phyloP scores from a whole-genome alignment of 1,140 invertebrate species.

The Brachionus calyciflorus region DNA sequence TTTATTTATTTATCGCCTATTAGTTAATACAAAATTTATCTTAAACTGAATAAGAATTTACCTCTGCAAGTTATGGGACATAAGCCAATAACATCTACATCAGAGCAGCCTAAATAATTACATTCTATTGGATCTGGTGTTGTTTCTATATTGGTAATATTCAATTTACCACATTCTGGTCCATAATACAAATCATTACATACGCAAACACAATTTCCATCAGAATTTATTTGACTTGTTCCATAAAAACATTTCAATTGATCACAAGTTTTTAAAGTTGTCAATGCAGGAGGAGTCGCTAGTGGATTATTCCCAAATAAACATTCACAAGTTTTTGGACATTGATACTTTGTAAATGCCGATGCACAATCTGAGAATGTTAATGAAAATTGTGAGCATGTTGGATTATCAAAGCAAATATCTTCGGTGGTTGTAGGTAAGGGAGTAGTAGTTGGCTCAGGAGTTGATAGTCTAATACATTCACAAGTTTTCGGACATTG shows the following conservation, averaged over 20 bases:
- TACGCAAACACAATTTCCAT: background rate
- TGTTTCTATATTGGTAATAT: background rate
- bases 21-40: background rate
- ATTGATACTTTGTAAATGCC: background rate
- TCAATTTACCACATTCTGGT: background rate
- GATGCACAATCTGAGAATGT: background rate
- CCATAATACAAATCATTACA: conserved; percentile 22
- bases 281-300: too few species aligned
- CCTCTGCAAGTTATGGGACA: conserved; percentile 13
- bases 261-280: background rate
- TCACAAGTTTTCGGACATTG: background rate
- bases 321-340: background rate
- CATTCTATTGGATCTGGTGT: background rate
- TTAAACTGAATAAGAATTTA: background rate
- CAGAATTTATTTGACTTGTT: background rate
- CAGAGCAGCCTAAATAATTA: background rate
- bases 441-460: background rate
- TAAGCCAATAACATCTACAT: background rate
- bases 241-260: background rate
- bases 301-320: too few species aligned
- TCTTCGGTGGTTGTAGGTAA: background rate
- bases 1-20: background rate
- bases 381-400: background rate
- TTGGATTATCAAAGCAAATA: background rate
- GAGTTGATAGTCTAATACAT: background rate